Conservation (phyloP, 1,140 invertebrate genomes). For the Sinella curviseta region DNA sequence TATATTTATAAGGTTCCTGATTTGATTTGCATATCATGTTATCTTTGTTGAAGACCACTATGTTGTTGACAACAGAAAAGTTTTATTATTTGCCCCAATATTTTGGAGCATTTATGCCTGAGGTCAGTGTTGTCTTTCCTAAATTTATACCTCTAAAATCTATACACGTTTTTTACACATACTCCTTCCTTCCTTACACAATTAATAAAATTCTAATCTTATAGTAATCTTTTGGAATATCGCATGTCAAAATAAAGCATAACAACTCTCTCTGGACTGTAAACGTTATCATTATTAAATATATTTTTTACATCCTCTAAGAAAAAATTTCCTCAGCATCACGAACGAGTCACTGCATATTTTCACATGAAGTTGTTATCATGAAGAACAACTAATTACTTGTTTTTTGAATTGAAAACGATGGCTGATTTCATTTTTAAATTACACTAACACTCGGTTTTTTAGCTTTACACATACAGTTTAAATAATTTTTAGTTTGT, state of each 20-base stretch:
- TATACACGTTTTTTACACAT: too few species aligned
- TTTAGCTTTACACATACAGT: background rate
- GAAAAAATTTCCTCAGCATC: background rate
- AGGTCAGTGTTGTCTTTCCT: constrained; percentile 23
- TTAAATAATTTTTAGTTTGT: background rate
- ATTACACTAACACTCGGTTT: background rate
- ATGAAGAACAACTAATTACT: too few species aligned
- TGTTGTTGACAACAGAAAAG: background rate
- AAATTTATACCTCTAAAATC: background rate
- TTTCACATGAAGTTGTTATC: background rate
- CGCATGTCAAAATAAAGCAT: constrained; percentile 26
- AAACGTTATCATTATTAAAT: background rate
- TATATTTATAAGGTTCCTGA: constrained; percentile 15
- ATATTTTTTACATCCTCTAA: background rate
- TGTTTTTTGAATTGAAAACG: background rate
- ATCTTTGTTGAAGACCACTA: constrained; percentile 11
- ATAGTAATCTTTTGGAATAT: constrained; percentile 5
- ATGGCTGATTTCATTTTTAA: constrained; percentile 9
- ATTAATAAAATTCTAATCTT: background rate
- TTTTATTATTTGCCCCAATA: background rate
- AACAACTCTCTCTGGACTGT: constrained; percentile 15
- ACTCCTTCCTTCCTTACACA: background rate
- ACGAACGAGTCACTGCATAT: background rate
- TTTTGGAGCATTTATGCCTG: constrained; percentile 4
- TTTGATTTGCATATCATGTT: constrained; percentile 24